These are phyloP conservation scores for Proteles cristata DNA, from an alignment of 2,113 vertebrate genomes.

Conservation along the genomic window DNA sequence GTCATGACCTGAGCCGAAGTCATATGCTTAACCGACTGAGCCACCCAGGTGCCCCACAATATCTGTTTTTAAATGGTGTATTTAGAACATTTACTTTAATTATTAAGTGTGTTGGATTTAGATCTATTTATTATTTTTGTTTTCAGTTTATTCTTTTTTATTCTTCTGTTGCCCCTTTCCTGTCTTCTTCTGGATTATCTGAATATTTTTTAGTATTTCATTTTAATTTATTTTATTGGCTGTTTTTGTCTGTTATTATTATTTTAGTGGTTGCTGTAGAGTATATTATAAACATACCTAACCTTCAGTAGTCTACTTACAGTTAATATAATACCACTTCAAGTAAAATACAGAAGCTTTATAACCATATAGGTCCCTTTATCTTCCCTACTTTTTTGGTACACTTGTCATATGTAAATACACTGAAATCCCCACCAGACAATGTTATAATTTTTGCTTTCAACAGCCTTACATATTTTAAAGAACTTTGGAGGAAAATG, in stretches of 20 bases:
- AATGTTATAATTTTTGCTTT: constrained; percentile 34
- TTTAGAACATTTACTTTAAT: constrained; percentile 5
- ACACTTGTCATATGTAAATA: neutral
- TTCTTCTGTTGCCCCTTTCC: neutral
- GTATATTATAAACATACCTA: neutral
- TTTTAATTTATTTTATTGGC: neutral
- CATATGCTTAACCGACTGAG: no score
- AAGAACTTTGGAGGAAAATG: neutral
- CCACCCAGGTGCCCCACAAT: neutral
- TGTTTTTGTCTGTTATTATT: neutral
- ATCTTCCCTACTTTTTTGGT: neutral
- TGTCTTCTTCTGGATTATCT: constrained; percentile 5
- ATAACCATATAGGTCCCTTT: neutral
- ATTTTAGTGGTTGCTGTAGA: neutral
- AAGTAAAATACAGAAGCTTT: constrained; percentile 42
- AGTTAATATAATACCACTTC: neutral
- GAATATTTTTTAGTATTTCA: constrained; percentile 18
- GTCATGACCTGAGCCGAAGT: no score
- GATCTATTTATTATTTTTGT: neutral
- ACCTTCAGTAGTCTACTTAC: neutral
- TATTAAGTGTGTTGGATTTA: constrained; percentile 4
- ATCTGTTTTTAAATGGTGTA: neutral
- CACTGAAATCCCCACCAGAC: neutral
- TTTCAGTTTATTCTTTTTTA: constrained; percentile 20
- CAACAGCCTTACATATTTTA: neutral